phyloP scores from a whole-genome alignment of 2,113 vertebrate genomes.

The Cyanistes caeruleus region DNA sequence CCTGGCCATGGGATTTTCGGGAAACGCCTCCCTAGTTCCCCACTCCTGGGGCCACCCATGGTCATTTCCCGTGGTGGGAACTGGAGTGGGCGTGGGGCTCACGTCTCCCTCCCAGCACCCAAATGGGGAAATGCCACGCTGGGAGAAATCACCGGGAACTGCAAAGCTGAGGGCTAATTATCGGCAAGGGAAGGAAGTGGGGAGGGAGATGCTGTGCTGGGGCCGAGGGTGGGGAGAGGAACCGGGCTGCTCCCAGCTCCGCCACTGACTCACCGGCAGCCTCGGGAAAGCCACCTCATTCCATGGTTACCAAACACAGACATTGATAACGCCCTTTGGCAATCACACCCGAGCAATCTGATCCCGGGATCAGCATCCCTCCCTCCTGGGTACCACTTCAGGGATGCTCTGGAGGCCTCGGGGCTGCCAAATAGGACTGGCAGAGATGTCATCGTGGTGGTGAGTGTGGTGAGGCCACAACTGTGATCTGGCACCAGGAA shows the following conservation, averaged over 20 bases:
- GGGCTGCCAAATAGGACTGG: neutral
- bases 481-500: neutral
- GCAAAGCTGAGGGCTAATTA: neutral
- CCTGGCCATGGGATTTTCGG: neutral
- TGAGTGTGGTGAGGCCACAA: neutral
- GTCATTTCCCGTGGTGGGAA: slow-evolving; percentile 18
- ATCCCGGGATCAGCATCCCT: neutral
- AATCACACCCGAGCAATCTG: neutral
- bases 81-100: neutral
- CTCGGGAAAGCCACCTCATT: neutral
- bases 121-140: neutral
- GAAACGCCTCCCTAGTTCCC: slow-evolving; percentile 3
- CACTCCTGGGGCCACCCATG: neutral
- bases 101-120: neutral
- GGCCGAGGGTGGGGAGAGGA: slow-evolving; percentile 41
- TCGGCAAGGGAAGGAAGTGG: slow-evolving; percentile 12
- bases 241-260: neutral
- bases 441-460: accelerated
- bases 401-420: neutral
- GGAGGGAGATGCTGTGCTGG: slow-evolving; percentile 29
- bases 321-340: neutral
- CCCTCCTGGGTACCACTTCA: neutral
- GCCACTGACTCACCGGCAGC: neutral
- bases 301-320: neutral
- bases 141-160: neutral